phyloP scores from a whole-genome alignment of 2,888 invertebrate genomes.

The Drosophila kokeensis region DNA sequence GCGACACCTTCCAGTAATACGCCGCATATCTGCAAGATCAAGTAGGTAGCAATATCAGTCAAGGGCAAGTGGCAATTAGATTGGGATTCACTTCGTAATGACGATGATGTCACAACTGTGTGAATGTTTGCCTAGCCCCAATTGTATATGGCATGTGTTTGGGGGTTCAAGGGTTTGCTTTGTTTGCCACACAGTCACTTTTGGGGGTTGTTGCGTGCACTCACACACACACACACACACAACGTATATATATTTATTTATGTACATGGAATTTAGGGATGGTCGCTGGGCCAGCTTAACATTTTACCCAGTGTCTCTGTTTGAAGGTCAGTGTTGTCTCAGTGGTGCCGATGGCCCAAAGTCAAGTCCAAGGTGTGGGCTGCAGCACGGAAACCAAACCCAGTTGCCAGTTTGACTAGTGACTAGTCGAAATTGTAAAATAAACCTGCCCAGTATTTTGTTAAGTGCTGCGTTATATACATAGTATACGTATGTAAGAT shows the following conservation, averaged over 20 bases:
- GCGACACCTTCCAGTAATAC: constrained; percentile 88
- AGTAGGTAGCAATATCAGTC: constrained; percentile 1
- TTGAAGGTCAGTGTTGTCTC: constrained; percentile 62
- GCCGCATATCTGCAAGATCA: constrained; percentile 88
- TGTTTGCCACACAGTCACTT: neutral
- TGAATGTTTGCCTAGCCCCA: constrained; percentile 45
- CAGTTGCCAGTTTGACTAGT: constrained; percentile 19
- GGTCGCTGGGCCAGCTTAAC: constrained; percentile 27
- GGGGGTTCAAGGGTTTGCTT: constrained; percentile 9
- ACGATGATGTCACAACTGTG: constrained; percentile 62
- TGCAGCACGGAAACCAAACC: constrained; percentile 22
- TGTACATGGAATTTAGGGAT: constrained; percentile 39
- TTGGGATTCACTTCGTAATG: constrained; percentile 32
- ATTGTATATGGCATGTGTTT: neutral
- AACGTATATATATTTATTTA: neutral
- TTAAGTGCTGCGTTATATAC: constrained; percentile 1
- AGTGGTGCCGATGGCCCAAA: constrained; percentile 37
- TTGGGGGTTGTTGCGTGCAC: constrained; percentile 17
- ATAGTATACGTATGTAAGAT: neutral
- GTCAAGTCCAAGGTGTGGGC: constrained; percentile 36
- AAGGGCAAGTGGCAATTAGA: constrained; percentile 22
- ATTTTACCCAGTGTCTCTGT: constrained; percentile 25
- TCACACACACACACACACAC: neutral
- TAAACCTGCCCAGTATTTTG: neutral
- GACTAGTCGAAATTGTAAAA: constrained; percentile 17